These are phyloP conservation scores for Tinea trinotella DNA, from an alignment of 2,888 invertebrate genomes.

Conservation along the genomic window DNA sequence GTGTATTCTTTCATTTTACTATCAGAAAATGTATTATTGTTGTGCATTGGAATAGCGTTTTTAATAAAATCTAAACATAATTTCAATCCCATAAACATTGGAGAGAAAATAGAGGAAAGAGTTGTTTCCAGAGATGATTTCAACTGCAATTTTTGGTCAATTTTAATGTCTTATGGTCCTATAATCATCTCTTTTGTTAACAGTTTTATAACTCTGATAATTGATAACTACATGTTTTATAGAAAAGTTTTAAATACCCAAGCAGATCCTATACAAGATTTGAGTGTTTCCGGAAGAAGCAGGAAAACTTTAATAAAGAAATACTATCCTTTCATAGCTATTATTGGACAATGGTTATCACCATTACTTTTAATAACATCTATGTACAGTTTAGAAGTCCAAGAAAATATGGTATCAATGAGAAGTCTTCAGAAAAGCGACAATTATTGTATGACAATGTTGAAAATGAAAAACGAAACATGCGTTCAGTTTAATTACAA, in stretches of 20 bases:
- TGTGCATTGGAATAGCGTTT: constrained; percentile 53
- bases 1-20: constrained; percentile 42
- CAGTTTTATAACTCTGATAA: constrained; percentile 52
- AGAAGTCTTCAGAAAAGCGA: constrained; percentile 27
- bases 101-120: constrained; percentile 33
- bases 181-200: constrained; percentile 53
- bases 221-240: constrained; percentile 61
- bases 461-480: constrained; percentile 37
- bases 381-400: constrained; percentile 51
- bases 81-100: constrained; percentile 34
- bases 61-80: constrained; percentile 39
- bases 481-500: constrained; percentile 31
- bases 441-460: constrained; percentile 40
- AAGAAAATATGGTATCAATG: constrained; percentile 33
- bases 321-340: constrained; percentile 43
- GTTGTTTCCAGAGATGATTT: constrained; percentile 23
- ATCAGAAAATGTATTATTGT: constrained; percentile 54
- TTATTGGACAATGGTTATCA: constrained; percentile 50
- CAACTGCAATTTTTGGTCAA: constrained; percentile 39
- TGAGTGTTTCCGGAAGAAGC: constrained; percentile 24
- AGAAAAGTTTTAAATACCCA: constrained; percentile 38
- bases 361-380: constrained; percentile 46
- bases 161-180: constrained; percentile 52
- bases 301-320: constrained; percentile 31
- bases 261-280: constrained; percentile 39